Evolutionary conservation across 1,140 invertebrate species (phyloP), one percentile per base, ranked within the genome.

Genomic region (Rhagoletis pomonella): DNA sequence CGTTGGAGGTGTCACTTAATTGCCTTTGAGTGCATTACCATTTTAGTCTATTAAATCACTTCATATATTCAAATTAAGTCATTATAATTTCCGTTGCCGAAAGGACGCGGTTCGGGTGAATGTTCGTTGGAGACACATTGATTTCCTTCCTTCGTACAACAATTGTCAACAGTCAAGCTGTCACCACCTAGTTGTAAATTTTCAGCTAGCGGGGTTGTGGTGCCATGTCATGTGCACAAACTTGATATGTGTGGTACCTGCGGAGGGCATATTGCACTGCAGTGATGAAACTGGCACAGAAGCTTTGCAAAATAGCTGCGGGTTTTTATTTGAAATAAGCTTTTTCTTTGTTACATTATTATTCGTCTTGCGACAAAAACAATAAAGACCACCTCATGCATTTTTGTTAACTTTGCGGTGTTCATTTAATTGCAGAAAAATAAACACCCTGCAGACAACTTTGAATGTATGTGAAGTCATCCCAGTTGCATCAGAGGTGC

Each of bases 101-200:
- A 73, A 73, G 42, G 67, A 73, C 42, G 17, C 42, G n/a, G 42
- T 47, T 44, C 42, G 39, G 67, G 14, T 73, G 42, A 17, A 62
- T 4, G 17, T 14, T 62, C 9, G n/a, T 14, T 17, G 42, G 67
- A 73, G 67, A 47, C 67, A 42, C 67, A 47, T 47, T 73, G 67
- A 73, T 73, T 73, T 73, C 67, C 67, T 73, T 73, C 67, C 67
- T 14, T 12, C 14, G 12, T 73, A 73, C 67, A 12, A 73, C 67
- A 69, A 69, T 17, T 73, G 39, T 14, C 39, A 44, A 73, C 67
- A 73, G 12, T 17, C 14, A 47, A 47, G 2, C 39, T 47, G 67
- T n/a, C 67, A 73, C 67, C 42, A 17, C 42, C 17, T 73, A 73
- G 44, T 73, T 73, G 67, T 73, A 39, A 73, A 17, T 44, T 44